These are phyloP conservation scores for Epizoanthus rinbou DNA, from an alignment of 92 coral and sea anemone genomes.

Conservation along the genomic window DNA sequence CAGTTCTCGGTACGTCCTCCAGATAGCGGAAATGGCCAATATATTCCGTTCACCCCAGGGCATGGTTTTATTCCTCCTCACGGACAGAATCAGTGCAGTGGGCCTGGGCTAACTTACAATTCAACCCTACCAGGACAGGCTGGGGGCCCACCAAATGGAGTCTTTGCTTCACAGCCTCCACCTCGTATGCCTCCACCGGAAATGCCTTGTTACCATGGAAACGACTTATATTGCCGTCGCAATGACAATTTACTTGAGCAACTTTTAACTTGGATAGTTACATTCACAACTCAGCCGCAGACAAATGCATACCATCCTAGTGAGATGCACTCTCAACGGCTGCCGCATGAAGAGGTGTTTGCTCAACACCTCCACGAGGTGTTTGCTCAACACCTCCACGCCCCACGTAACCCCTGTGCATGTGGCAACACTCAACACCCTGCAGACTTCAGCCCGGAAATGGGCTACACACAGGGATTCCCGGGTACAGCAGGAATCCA, in stretches of 20 bases:
- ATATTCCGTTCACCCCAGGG: neutral
- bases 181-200: neutral
- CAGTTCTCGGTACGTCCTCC: neutral
- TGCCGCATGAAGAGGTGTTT: neutral
- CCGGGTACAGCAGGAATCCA: neutral
- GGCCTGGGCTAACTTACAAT: neutral
- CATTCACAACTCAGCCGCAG: neutral
- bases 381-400: neutral
- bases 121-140: neutral
- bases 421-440: neutral
- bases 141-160: neutral
- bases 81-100: constrained; percentile 6
- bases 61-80: neutral
- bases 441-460: neutral
- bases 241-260: neutral
- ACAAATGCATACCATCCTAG: neutral
- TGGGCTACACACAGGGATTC: neutral
- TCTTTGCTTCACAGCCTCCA: neutral
- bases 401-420: neutral
- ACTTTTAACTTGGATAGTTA: neutral
- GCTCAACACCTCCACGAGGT: neutral
- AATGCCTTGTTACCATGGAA: constrained; percentile 11
- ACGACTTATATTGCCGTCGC: neutral
- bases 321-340: neutral
- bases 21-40: neutral